Conservation (phyloP, 2,113 vertebrate genomes). For the Otocyon megalotis region DNA sequence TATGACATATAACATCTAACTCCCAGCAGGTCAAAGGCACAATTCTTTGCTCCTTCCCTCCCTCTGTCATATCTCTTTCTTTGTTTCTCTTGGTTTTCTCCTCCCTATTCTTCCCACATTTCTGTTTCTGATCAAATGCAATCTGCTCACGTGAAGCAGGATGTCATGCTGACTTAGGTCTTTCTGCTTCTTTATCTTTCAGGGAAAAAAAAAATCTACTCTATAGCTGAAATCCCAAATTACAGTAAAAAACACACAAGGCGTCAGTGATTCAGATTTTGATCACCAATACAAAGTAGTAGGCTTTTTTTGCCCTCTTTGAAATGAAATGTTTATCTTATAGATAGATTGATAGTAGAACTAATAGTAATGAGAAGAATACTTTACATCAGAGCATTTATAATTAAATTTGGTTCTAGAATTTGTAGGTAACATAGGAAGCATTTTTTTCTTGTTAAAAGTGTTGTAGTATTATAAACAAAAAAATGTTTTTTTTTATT, state of each 20-base stretch:
- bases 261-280: slow-evolving; percentile 9
- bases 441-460: slow-evolving; percentile 33
- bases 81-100: not conserved
- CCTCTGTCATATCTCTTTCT: not conserved
- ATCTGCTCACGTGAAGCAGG: not conserved
- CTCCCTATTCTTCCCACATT: not conserved
- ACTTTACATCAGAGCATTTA: not conserved
- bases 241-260: not conserved
- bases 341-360: not conserved
- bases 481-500: not conserved
- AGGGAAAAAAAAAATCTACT: not conserved
- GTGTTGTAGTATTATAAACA: not conserved
- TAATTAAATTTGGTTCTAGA: slow-evolving; percentile 21
- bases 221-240: not conserved
- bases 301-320: not conserved
- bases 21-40: not conserved
- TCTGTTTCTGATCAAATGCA: not conserved
- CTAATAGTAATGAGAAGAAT: not conserved
- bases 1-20: not conserved
- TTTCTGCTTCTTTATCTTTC: slow-evolving; percentile 12
- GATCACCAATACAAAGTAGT: not conserved
- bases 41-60: not conserved
- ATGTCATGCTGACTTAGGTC: not conserved
- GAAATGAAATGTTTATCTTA: not conserved
- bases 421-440: not conserved